Conservation (phyloP, 2,797 vertebrate species). For the Microtus agrestis region DNA sequence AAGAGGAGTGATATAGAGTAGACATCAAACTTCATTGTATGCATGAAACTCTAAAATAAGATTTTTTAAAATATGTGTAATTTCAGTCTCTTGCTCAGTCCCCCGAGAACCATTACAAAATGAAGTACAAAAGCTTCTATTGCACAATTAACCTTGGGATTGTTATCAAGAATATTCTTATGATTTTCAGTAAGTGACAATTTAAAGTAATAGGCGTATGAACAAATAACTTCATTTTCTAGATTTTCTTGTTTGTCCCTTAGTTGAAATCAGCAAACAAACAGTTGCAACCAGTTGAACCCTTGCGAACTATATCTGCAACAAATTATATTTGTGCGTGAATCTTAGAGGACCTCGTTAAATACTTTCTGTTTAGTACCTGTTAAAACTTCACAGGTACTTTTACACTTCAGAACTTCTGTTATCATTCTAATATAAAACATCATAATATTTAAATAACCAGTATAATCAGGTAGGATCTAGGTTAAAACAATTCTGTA, state of each 20-base stretch:
- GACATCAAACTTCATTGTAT: background rate
- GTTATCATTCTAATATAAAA: background rate
- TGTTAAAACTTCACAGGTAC: background rate
- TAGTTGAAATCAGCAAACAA: constrained; percentile 9
- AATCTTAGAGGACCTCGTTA: background rate
- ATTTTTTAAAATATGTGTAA: background rate
- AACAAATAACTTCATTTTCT: background rate
- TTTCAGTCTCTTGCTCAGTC: background rate
- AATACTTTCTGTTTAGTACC: background rate
- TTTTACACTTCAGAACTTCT: background rate
- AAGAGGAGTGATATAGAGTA: background rate
- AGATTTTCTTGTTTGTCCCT: background rate
- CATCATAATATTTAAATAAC: background rate
- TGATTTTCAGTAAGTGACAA: background rate
- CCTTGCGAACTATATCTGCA: background rate
- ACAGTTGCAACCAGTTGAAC: background rate
- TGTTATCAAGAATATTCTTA: constrained; percentile 27
- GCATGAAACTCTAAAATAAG: background rate
- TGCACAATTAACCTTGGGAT: background rate
- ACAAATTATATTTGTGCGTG: background rate
- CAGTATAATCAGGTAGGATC: background rate
- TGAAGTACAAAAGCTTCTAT: background rate
- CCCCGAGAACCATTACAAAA: background rate
- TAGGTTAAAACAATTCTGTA: background rate
- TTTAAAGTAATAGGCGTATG: background rate